Evolutionary conservation across 2,113 vertebrate genomes (phyloP).

Genomic region (Xenopus borealis): DNA sequence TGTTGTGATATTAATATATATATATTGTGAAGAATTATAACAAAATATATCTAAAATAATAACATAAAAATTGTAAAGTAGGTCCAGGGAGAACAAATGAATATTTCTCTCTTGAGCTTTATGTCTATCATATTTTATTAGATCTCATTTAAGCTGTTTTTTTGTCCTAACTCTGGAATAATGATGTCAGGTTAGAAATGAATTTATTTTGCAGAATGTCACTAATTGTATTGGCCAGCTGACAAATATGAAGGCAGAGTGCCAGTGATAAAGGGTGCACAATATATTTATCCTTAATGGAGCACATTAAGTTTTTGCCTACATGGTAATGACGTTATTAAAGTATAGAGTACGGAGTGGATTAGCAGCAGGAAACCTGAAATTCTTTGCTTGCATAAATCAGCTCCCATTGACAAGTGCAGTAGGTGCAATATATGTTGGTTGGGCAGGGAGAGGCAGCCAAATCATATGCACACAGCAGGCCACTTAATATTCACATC

Average conservation of each 20-base stretch:
- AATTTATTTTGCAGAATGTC: neutral
- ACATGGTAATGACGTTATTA: conserved; percentile 9
- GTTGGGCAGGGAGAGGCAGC: neutral
- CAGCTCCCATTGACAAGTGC: conserved; percentile 9
- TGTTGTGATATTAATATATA: too few relatives aligned
- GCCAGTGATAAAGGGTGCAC: conserved; percentile 14
- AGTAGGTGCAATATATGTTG: neutral
- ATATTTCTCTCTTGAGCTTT: too few relatives aligned
- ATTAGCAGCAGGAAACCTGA: neutral
- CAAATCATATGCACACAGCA: conserved; percentile 11
- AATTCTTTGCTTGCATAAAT: neutral
- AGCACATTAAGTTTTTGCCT: conserved; percentile 2
- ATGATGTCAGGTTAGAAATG: neutral
- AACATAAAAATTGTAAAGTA: too few relatives aligned
- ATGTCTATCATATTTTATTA: too few relatives aligned
- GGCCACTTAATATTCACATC: conserved; percentile 35
- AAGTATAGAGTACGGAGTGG: neutral
- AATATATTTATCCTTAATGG: neutral
- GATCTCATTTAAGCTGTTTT: neutral
- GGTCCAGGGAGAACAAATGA: too few relatives aligned
- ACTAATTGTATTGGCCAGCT: conserved; percentile 8
- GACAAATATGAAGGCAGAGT: conserved; percentile 16
- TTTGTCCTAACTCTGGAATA: conserved; percentile 16
- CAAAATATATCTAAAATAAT: too few relatives aligned
- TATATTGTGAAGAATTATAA: too few relatives aligned